Percentiles rank a stretch among this genome's conserved stretches.
These are phyloP conservation scores for Melinopterus prodromus DNA, from an alignment of 2,888 invertebrate genomes.

Conservation along the genomic window DNA sequence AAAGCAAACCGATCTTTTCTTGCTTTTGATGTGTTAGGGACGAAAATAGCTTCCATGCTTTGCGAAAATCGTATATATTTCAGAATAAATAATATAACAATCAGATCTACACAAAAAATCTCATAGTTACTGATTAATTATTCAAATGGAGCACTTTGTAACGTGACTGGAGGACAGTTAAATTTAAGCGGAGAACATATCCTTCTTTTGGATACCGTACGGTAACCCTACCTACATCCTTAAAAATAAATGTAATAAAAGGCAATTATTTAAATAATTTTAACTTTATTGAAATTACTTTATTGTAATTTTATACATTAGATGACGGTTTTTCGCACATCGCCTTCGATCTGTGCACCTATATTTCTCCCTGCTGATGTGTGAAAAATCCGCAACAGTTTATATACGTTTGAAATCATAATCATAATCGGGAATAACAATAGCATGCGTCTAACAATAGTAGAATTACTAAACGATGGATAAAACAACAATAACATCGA, in stretches of 20 bases:
- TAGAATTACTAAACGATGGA: background rate
- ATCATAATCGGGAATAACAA: conserved; percentile 14
- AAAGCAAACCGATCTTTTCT: too few species aligned
- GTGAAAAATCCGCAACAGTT: conserved; percentile 8
- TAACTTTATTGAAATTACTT: conserved; percentile 15
- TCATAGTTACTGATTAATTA: too few species aligned
- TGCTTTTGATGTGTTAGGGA: too few species aligned
- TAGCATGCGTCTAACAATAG: background rate
- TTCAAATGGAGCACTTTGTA: too few species aligned
- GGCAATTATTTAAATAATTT: conserved; percentile 5
- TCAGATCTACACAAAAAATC: too few species aligned
- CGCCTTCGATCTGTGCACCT: conserved; percentile 10
- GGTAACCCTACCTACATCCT: too few species aligned
- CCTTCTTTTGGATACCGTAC: too few species aligned
- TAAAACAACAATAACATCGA: conserved; percentile 5
- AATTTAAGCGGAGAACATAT: too few species aligned
- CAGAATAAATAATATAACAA: too few species aligned
- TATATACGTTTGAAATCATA: conserved; percentile 6
- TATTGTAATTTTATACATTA: conserved; percentile 14
- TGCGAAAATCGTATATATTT: too few species aligned
- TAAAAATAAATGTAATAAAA: background rate
- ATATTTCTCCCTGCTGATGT: conserved; percentile 18
- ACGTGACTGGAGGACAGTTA: too few species aligned
- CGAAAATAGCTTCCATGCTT: too few species aligned
- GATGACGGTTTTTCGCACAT: conserved; percentile 16